Evolutionary conservation across 2,797 vertebrate species (phyloP), one percentile per base, ranked within the genome.

Genomic region (Coreius guichenoti): DNA sequence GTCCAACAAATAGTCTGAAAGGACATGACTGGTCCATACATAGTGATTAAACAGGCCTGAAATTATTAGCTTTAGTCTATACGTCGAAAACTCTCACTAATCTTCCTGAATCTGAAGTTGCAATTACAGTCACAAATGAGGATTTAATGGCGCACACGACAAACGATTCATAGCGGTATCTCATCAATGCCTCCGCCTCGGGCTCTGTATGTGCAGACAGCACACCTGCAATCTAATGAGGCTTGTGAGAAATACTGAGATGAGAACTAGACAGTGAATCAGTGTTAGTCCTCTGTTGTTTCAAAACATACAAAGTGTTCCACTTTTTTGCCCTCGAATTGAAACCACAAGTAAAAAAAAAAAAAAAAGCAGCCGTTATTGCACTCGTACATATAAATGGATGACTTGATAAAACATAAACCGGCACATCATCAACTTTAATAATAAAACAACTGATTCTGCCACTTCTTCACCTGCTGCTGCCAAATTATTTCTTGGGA

Each of bases 211-310:
- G 65, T 81, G 76, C 81, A 87, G 77, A 74, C 81, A 75, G 81
- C 54, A 86, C 80, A 49, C 58, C 65, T 87, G 79, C 36, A 83
- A 83, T 65, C 84, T 91, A 91, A 91, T 88, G 82, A 92, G 86
- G 76, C 83, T 36, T 90, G 69, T 72, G 82, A 63, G 68, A 86
- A 80, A 61, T 31, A 80, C 81, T 68, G 65, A 83, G 61, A 80
- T 12, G 49, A 80, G 85, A 88, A 80, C 89, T 70, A 39, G 68
- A 72, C 69, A 82, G 54, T 31, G 68, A 73, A 70, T 89, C 80
- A 47, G 47, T 43, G 39, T 88, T 86, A 84, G 87, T 77, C 84
- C 86, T 80, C 68, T 80, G 68, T 83, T 72, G 82, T 70, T 47
- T 80, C 78, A 83, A 45, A 67, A 69, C 70, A 83, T 83, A 75